Percentiles rank a stretch among this genome's conserved stretches.
Evolutionary conservation across 2,113 vertebrate species (phyloP).

Genomic region (Ranitomeya variabilis): DNA sequence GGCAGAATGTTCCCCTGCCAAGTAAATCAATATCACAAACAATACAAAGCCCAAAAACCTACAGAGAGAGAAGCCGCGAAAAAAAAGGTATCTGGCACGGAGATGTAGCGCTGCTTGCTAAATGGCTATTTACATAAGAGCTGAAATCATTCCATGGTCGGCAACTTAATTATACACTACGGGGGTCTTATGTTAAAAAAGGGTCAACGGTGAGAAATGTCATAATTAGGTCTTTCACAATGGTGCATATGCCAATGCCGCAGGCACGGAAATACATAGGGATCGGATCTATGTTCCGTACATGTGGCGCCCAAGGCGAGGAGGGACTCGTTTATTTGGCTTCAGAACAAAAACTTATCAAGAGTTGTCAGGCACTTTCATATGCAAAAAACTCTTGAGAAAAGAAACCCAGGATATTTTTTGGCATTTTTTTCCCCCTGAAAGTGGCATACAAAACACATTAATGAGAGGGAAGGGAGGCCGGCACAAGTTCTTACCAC

Average conservation of each 20-base stretch:
- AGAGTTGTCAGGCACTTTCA: too few relatives aligned
- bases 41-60: background rate
- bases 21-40: constrained; percentile 35
- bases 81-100: background rate
- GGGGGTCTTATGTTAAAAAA: background rate
- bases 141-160: background rate
- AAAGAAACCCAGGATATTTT: too few relatives aligned
- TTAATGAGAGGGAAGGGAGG: too few relatives aligned
- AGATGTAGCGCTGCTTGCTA: background rate
- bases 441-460: too few relatives aligned
- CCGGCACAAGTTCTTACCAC: too few relatives aligned
- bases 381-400: too few relatives aligned
- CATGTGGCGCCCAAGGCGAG: background rate
- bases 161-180: background rate
- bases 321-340: background rate
- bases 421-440: too few relatives aligned
- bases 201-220: background rate
- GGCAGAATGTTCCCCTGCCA: background rate
- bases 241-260: background rate
- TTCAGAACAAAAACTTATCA: background rate
- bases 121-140: constrained; percentile 7
- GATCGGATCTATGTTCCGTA: background rate
- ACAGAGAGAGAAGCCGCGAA: background rate
- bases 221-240: background rate
- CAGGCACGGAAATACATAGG: background rate